Base-by-base conservation (phyloP, 2,113 vertebrate genomes). In the Monopterus albus region DNA sequence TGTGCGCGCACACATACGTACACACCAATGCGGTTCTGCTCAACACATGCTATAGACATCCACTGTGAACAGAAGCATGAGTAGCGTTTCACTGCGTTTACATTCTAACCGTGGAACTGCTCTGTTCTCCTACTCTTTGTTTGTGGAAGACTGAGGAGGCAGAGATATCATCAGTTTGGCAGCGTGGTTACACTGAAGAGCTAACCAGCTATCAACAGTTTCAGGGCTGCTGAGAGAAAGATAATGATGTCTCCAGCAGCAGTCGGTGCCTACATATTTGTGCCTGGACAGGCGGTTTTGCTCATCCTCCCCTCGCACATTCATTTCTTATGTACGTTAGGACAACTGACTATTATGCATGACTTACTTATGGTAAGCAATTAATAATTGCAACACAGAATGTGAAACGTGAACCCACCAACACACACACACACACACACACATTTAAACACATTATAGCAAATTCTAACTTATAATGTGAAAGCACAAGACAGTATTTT, bases 231-330 rank as follows among this genome's bases (percentile, higher is more conserved):
- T 35, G 58, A 53, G 56, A 23, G 26, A 64, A 20, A 63, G 70
- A 78, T 84, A 84, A 82, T 65, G 61, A 73, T 14, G 77, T 61
- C 60, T 78, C 21, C 52, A n/a, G 74, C 78, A 72, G 62, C 63
- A 56, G 40, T 10, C 29, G 5, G 35, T 12, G 26, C 17, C 23
- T 47, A 51, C 23, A 8, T 28, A 11, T 55, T 65, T 61, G 45
- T 40, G 59, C 9, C 28, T 10, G 28, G 4, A 53, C 20, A 13
- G 11, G 8, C 12, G 1, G 7, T 31, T 50, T 36, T 6, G 12
- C 35, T 63, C 47, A 35, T 43, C 75, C 56, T 36, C 67, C 46
- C n/a, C 28, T 56, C 12, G 10, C n/a, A 58, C 46, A 53, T 29
- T 0, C 0, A 43, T 63, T 47, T 67, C 35, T 29, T 18, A 46